phyloP scores from a whole-genome alignment of 2,113 vertebrate species.

The Raja brachyura region DNA sequence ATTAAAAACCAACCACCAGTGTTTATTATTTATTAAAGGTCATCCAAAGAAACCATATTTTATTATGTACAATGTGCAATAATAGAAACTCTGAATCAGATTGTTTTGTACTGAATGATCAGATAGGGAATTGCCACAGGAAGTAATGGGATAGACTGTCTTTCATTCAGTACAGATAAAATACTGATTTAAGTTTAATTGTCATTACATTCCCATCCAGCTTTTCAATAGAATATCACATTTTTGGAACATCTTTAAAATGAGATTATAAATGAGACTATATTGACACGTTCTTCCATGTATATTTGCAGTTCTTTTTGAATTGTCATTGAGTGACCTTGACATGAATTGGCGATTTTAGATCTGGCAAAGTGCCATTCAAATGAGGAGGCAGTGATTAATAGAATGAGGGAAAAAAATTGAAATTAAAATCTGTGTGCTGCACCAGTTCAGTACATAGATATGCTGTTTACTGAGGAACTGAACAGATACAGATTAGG shows the following conservation, averaged over 20 bases:
- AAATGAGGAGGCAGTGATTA: not conserved
- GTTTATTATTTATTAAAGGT: not conserved
- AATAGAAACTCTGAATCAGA: conserved; percentile 18
- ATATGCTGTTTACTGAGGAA: not conserved
- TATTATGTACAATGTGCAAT: not conserved
- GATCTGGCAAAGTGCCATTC: not conserved
- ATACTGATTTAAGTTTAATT: not conserved
- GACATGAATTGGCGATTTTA: not conserved
- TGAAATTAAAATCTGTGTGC: not conserved
- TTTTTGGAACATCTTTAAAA: not conserved
- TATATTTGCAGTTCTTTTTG: not conserved
- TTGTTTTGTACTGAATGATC: not conserved
- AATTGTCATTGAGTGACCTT: conserved; percentile 11
- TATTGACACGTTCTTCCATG: not conserved
- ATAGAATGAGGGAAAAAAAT: conserved; percentile 8
- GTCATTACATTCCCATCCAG: not conserved
- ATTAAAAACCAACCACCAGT: not conserved
- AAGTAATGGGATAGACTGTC: not conserved
- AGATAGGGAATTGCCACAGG: not conserved
- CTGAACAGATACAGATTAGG: not conserved
- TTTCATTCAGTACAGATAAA: not conserved
- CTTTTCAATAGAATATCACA: not conserved
- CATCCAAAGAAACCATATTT: not conserved
- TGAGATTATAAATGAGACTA: not conserved
- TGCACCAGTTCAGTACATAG: not conserved